phyloP scores from a whole-genome alignment of 1,140 invertebrate species.

The Aphis craccivora region DNA sequence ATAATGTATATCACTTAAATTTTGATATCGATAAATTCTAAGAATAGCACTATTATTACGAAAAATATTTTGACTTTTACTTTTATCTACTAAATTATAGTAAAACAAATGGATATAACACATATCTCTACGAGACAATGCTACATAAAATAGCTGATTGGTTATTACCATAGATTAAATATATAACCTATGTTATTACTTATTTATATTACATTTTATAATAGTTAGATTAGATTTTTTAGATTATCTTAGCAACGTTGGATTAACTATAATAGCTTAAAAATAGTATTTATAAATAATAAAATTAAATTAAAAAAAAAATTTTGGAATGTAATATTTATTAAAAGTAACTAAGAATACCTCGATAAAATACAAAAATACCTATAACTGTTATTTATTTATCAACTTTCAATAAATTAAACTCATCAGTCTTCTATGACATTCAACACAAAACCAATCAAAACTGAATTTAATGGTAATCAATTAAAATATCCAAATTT shows the following conservation, averaged over 20 bases:
- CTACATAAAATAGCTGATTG: background rate
- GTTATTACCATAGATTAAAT: no score
- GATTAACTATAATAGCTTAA: background rate
- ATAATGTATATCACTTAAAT: background rate
- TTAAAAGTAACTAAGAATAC: background rate
- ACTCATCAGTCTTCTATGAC: background rate
- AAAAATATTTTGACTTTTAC: background rate
- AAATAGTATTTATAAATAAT: background rate
- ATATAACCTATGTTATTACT: no score
- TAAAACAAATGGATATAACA: background rate
- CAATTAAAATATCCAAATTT: no score
- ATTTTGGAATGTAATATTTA: background rate
- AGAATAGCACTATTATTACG: background rate
- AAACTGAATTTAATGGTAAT: background rate
- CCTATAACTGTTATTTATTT: background rate
- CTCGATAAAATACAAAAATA: background rate
- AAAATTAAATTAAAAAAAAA: background rate
- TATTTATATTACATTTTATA: background rate
- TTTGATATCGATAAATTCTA: background rate
- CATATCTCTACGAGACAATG: background rate
- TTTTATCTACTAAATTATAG: background rate
- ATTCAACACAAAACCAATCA: background rate
- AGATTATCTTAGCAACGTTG: background rate
- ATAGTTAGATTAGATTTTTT: background rate
- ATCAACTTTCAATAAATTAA: background rate